phyloP scores from a whole-genome alignment of 2,113 vertebrate species.

The Bambusicola thoracicus region DNA sequence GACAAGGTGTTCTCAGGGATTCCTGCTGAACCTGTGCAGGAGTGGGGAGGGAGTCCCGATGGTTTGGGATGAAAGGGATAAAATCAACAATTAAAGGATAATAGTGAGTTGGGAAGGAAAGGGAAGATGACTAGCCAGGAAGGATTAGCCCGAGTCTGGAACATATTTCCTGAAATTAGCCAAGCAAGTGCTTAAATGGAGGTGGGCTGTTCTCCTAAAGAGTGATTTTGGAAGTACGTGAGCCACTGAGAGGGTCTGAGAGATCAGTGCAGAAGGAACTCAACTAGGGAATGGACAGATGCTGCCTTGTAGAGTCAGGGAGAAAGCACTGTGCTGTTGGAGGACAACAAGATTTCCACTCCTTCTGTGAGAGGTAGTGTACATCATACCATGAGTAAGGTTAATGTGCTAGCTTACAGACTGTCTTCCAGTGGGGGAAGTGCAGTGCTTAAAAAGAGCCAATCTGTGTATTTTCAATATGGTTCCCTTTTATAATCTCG shows the following conservation, averaged over 20 bases:
- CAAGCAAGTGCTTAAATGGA: constrained; percentile 38
- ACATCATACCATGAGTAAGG: background rate
- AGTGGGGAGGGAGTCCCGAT: background rate
- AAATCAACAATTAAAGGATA: constrained; percentile 61
- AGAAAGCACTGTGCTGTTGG: background rate
- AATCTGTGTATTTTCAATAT: background rate
- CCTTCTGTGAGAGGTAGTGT: background rate
- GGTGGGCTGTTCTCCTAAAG: background rate
- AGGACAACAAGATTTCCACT: background rate
- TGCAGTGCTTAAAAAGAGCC: background rate
- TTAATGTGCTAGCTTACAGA: background rate
- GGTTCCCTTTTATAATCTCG: background rate
- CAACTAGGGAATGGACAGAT: background rate
- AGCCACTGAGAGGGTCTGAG: constrained; percentile 13
- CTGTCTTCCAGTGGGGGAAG: background rate
- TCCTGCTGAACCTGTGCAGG: background rate
- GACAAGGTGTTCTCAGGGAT: background rate
- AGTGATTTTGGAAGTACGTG: background rate
- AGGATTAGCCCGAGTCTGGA: constrained; percentile 55
- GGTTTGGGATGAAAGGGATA: constrained; percentile 10
- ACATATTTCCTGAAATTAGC: constrained; percentile 58
- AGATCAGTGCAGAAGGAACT: background rate
- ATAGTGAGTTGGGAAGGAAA: constrained; percentile 52
- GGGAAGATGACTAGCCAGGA: constrained; percentile 69
- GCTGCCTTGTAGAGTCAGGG: background rate